Evolutionary conservation across 2,888 invertebrate species (phyloP), one percentile per base, ranked within the genome.

Genomic region (Netelia virgata): DNA sequence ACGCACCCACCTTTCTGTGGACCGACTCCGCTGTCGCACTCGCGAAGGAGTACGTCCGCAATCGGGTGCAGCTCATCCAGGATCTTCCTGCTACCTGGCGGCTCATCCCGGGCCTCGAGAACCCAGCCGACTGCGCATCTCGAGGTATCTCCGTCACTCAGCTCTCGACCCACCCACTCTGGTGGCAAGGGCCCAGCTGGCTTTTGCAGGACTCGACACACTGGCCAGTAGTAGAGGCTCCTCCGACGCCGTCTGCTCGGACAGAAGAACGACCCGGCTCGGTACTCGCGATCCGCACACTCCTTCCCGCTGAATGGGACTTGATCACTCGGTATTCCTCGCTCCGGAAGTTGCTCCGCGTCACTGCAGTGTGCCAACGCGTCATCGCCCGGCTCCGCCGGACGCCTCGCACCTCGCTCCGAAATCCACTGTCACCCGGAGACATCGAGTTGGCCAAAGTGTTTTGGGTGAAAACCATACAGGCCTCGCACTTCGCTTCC

Each of bases 121-220:
- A 88, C n/a, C 85, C 87, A 55, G 88, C 85, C 0, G 87, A 88
- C 53, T 83, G 84, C 28, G 82, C 86, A 0, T 87, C 87, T 0
- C 53, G 87, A 43, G 86, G 88, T 0, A 6, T 87, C 0, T 78
- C 85, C 1, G 68, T 83, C 0, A 5, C 36, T 5, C 74, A 84
- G 47, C 82, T 87, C 9, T 9, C 63, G 11, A 2, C 47, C 1
- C 70, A 83, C 28, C 23, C 69, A 5, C 63, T 70, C 2, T 78
- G 78, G 78, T 74, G 83, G 69, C 23, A 73, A 63, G 23, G 83
- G 73, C 23, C 23, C 0, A 1, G 2, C 1, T 23, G 23, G 23
- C 3, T 23, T 0, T 3, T 0, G 3, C 23, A 23, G 3, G 1
- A 3, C 23, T 3, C 23, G 68, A 69, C 83, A 75, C 69, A 76